Evolutionary conservation across 1,140 invertebrate genomes (phyloP).

Genomic region (Chrysoperla carnea): DNA sequence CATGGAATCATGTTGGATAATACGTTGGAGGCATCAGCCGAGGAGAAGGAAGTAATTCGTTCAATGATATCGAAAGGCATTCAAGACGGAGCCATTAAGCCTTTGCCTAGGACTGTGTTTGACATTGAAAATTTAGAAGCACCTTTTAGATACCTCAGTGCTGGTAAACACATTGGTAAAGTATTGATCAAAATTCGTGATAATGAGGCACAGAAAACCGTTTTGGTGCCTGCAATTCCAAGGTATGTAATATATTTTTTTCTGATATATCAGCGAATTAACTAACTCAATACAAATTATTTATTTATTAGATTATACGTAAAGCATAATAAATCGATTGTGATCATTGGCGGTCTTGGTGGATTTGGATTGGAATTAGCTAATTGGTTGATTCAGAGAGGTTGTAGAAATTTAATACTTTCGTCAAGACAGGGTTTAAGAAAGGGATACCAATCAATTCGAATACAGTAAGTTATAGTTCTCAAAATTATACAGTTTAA

Average conservation of each 20-base stretch:
- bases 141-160: conserved; percentile 57
- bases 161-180: conserved; percentile 80
- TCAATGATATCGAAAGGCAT: conserved; percentile 31
- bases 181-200: conserved; percentile 48
- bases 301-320: conserved; percentile 24
- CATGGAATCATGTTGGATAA: conserved; percentile 53
- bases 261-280: too few species aligned
- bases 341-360: conserved; percentile 60
- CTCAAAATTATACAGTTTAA: too few species aligned
- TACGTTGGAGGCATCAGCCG: conserved; percentile 34
- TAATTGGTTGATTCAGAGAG: conserved; percentile 72
- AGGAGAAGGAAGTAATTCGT: conserved; percentile 15
- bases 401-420: conserved; percentile 58
- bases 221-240: conserved; percentile 28
- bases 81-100: conserved; percentile 26
- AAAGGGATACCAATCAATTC: conserved; percentile 60
- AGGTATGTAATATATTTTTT: too few species aligned
- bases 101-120: conserved; percentile 39
- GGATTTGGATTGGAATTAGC: conserved; percentile 83
- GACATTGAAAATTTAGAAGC: conserved; percentile 37
- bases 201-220: conserved; percentile 23
- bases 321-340: conserved; percentile 20
- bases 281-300: conserved; percentile 13
- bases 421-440: conserved; percentile 59
- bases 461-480: conserved; percentile 26